phyloP scores from a whole-genome alignment of 2,113 vertebrate species.

The Oncorhynchus kisutch region DNA sequence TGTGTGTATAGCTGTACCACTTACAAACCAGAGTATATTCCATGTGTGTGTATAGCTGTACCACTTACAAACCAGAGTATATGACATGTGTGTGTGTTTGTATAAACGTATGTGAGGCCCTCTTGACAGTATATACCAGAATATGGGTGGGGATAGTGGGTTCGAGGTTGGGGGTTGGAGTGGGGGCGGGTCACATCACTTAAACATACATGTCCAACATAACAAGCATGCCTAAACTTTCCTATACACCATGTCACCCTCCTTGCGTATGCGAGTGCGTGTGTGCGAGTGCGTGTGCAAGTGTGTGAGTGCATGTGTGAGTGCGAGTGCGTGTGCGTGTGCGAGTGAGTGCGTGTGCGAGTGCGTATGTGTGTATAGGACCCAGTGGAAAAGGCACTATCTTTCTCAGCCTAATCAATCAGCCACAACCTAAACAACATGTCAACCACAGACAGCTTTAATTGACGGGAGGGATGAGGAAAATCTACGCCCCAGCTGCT shows the following conservation, averaged over 20 bases:
- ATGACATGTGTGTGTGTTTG: neutral
- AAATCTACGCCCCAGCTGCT: slow-evolving; percentile 48
- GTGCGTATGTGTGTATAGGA: too few species aligned
- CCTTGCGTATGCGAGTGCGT: neutral
- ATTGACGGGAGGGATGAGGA: slow-evolving; percentile 9
- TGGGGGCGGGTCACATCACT: neutral
- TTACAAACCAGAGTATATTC: neutral
- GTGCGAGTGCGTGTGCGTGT: too few species aligned
- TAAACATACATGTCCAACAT: slow-evolving; percentile 28
- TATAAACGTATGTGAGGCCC: neutral
- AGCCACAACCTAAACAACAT: slow-evolving; percentile 61
- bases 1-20: slow-evolving; percentile 4
- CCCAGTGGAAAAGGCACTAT: slow-evolving; percentile 29
- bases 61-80: slow-evolving; percentile 8
- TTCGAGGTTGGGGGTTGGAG: neutral
- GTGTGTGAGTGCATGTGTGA: too few species aligned
- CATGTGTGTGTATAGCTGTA: slow-evolving; percentile 2
- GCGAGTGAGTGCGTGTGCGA: too few species aligned
- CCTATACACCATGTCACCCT: slow-evolving; percentile 46
- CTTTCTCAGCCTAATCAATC: slow-evolving; percentile 55
- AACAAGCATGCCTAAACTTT: slow-evolving; percentile 23
- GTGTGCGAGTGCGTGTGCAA: too few species aligned
- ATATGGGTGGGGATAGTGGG: neutral
- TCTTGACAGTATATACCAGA: slow-evolving; percentile 4
- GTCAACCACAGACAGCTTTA: slow-evolving; percentile 41